Percentiles rank a stretch among this genome's conserved stretches.
Conservation (phyloP, 1,140 invertebrate species). For the Eriosoma lanigerum region DNA sequence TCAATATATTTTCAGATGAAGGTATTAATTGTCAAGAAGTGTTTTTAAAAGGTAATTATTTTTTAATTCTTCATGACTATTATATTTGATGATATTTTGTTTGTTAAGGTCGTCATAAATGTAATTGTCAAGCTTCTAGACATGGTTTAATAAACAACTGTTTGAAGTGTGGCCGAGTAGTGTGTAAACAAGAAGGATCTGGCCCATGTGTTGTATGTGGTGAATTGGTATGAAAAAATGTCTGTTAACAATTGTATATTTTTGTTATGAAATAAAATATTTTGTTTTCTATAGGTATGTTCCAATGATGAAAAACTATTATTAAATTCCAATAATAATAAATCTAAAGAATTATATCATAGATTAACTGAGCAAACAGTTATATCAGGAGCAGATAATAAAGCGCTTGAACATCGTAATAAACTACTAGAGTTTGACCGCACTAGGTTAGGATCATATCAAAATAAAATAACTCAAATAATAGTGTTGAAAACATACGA, state of each 20-base stretch:
- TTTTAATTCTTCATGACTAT: constrained; percentile 39
- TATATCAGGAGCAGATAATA: constrained; percentile 60
- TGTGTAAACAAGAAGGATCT: constrained; percentile 94
- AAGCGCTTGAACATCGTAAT: constrained; percentile 79
- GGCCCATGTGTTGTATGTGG: constrained; percentile 94
- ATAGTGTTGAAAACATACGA: too few relatives aligned
- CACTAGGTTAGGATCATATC: constrained; percentile 65
- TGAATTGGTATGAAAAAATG: constrained; percentile 65
- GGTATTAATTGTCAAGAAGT: constrained; percentile 68
- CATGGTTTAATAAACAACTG: constrained; percentile 95
- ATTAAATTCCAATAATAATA: constrained; percentile 68
- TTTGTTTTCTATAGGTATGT: constrained; percentile 64
- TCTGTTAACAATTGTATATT: not conserved
- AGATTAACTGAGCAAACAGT: constrained; percentile 59
- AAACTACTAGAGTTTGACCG: constrained; percentile 83
- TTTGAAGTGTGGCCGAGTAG: constrained; percentile 87
- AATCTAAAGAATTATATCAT: constrained; percentile 71
- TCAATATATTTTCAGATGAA: constrained; percentile 74
- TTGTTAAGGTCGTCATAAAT: constrained; percentile 77
- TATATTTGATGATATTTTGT: constrained; percentile 53
- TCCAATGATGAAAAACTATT: constrained; percentile 73
- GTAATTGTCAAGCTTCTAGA: constrained; percentile 89
- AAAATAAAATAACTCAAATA: not conserved
- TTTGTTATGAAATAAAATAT: constrained; percentile 17
- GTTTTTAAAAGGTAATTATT: constrained; percentile 66